Base-by-base conservation (phyloP, 2,888 invertebrate genomes). In the Phragmatobia fuliginosa region DNA sequence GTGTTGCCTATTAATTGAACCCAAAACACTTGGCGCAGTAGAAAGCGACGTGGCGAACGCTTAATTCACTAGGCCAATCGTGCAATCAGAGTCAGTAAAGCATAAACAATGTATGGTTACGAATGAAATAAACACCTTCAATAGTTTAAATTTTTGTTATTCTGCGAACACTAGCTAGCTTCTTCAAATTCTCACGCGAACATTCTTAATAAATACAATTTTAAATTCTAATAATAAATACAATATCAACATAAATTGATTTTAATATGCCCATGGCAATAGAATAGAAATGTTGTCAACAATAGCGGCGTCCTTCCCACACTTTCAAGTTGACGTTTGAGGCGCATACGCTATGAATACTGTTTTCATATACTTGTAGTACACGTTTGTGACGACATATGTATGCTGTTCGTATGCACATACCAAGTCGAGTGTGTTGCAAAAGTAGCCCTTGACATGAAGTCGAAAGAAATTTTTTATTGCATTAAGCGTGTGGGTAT, bases 271-370 rank as follows among this genome's bases (percentile, higher is more conserved):
- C 62, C 66, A 67, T 60, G 58, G 66, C 68, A 73, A 75, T 74
- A 73, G 75, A 73, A 75, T 76, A 79, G 79, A 79, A 81, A 77
- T 81, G 73, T 33, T 68, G 60, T 41, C n/a, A 72, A 79, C 83
- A 79, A 79, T 81, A 38, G 74, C 11, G 10, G 41, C 11, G 76
- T 72, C 83, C 85, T 84, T 86, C 86, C 83, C 86, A 86, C 86
- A 85, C 86, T 86, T 86, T 86, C 86, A 76, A 78, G 74, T 72
- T 76, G 70, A 73, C 72, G 81, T 83, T 82, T 83, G 75, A 73
- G 72, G 80, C 64, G 76, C 77, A 80, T 79, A 79, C 76, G 77
- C 78, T 80, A 73, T 77, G 74, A 73, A 79, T 75, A 79, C 82
- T 70, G 67, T 69, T 62, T 38, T 45, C 41, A 33, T 56, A 49